A percentile compares a stretch with the other conserved stretches of the same genome.
phyloP scores from a whole-genome alignment of 2,888 invertebrate genomes.

The Lepetodrilus schrolli region DNA sequence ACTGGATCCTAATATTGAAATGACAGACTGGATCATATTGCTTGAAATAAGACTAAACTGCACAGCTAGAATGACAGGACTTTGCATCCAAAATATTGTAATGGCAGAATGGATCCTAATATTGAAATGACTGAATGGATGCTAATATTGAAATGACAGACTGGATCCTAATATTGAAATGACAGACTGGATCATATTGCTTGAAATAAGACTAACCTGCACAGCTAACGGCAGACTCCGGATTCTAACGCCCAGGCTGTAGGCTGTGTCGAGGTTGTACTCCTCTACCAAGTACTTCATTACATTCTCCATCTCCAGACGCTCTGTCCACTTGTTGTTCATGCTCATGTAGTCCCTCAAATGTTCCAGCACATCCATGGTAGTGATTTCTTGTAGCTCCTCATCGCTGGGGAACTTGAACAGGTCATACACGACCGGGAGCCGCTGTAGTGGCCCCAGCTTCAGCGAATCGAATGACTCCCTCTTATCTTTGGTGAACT shows the following conservation, averaged over 20 bases:
- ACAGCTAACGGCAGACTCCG: constrained; percentile 67
- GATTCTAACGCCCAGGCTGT: constrained; percentile 67
- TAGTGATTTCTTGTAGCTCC: constrained; percentile 66
- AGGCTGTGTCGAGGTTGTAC: constrained; percentile 56
- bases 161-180: no score
- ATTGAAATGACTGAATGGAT: no score
- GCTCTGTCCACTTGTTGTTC: constrained; percentile 62
- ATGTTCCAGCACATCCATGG: constrained; percentile 56
- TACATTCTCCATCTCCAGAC: constrained; percentile 61
- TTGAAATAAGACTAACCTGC: constrained; percentile 65
- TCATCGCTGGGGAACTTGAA: constrained; percentile 69
- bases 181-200: no score
- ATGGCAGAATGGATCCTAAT: no score
- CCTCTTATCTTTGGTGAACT: constrained; percentile 52
- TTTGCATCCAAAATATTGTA: no score
- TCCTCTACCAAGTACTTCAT: constrained; percentile 63
- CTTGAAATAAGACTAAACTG: no score
- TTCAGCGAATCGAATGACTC: constrained; percentile 61
- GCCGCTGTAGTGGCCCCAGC: constrained; percentile 68
- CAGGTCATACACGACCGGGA: constrained; percentile 64
- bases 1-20: no score
- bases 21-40: no score
- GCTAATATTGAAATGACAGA: no score
- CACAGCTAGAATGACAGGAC: no score
- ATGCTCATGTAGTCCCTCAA: constrained; percentile 59